Percentiles rank a stretch among this genome's conserved stretches.
These are phyloP conservation scores for Scatophagus argus DNA, from an alignment of 2,113 vertebrate genomes.

Conservation along the genomic window DNA sequence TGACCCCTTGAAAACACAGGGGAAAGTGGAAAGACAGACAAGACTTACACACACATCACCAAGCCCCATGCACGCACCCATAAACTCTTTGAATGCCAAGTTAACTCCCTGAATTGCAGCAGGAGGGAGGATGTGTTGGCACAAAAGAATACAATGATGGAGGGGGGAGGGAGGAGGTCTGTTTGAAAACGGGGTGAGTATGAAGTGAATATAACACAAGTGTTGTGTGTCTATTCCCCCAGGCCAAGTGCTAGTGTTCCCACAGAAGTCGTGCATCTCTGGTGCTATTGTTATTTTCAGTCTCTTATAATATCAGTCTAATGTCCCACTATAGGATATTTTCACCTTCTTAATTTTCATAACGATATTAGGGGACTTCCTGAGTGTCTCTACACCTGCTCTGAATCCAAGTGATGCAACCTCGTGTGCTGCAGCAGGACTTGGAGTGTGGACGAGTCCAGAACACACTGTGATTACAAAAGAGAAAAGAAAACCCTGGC, in stretches of 20 bases:
- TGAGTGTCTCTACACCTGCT: neutral
- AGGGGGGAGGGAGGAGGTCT: slow-evolving; percentile 8
- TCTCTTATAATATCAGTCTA: neutral
- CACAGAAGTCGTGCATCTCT: neutral
- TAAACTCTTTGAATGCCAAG: slow-evolving; percentile 46
- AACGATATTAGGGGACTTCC: neutral
- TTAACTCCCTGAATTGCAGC: slow-evolving; percentile 40
- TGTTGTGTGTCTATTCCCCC: neutral
- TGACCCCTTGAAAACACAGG: slow-evolving; percentile 55
- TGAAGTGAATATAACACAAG: neutral
- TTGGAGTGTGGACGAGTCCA: neutral
- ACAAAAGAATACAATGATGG: slow-evolving; percentile 40
- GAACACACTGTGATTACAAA: slow-evolving; percentile 5
- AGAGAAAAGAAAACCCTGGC: neutral
- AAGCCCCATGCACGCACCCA: slow-evolving; percentile 8
- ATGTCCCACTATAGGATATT: neutral
- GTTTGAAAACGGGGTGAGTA: slow-evolving; percentile 10
- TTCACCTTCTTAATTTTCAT: neutral
- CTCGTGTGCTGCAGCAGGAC: slow-evolving; percentile 1
- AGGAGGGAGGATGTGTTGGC: slow-evolving; percentile 44
- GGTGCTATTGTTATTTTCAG: neutral
- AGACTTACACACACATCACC: slow-evolving; percentile 8
- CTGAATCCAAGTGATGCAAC: slow-evolving; percentile 13
- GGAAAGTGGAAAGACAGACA: slow-evolving; percentile 18
- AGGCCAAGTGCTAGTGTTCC: neutral